Conservation (phyloP, 2,113 vertebrate species). For the Proteles cristata region DNA sequence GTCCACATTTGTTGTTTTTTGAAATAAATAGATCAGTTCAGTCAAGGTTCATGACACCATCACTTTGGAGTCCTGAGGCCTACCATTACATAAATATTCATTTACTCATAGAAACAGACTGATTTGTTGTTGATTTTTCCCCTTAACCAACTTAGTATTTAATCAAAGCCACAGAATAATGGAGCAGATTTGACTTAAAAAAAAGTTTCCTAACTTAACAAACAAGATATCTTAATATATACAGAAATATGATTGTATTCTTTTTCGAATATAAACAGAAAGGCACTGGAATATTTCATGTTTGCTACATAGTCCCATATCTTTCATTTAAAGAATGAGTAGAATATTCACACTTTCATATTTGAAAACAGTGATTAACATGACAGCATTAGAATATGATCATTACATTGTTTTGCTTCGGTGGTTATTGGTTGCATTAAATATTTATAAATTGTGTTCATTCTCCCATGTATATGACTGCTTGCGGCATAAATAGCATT, state of each 20-base stretch:
- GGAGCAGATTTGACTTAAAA: background rate
- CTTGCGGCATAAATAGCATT: background rate
- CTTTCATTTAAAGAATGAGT: slow-evolving; percentile 11
- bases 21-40: background rate
- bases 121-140: slow-evolving; percentile 10
- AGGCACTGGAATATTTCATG: background rate
- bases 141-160: slow-evolving; percentile 11
- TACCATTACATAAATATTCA: slow-evolving; percentile 45
- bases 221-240: background rate
- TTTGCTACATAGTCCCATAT: background rate
- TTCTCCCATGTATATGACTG: background rate
- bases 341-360: slow-evolving; percentile 14
- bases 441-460: background rate
- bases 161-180: slow-evolving; percentile 4
- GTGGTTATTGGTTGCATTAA: background rate
- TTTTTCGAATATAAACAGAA: background rate
- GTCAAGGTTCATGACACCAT: background rate
- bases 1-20: background rate
- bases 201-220: background rate
- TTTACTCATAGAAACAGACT: background rate
- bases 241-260: background rate
- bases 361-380: background rate
- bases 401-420: background rate
- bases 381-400: background rate
- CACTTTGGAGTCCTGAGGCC: background rate